Percentiles rank a stretch among this genome's conserved stretches.
These are phyloP conservation scores for Zootermopsis nevadensis DNA, from an alignment of 2,888 invertebrate species.

Conservation along the genomic window DNA sequence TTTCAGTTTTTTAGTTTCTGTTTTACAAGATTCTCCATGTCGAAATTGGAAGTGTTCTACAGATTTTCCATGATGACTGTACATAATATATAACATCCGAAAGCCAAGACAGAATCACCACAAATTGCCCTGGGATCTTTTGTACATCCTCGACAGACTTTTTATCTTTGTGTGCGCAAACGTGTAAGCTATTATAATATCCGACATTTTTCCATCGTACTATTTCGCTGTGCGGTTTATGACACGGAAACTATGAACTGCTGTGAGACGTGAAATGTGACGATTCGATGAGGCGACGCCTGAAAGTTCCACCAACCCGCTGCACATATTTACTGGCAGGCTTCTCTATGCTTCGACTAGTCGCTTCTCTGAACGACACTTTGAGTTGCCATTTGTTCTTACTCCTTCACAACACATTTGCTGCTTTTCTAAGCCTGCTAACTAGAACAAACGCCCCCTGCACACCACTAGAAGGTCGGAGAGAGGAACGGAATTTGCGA, in stretches of 20 bases:
- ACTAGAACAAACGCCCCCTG: too few species aligned
- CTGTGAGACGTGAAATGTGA: conserved; percentile 34
- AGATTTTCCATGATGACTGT: background rate
- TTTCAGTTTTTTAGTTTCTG: too few species aligned
- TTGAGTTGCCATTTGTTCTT: background rate
- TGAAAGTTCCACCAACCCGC: background rate
- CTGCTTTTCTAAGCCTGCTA: too few species aligned
- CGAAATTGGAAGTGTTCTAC: too few species aligned
- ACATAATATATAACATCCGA: background rate
- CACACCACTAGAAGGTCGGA: too few species aligned
- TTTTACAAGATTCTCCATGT: too few species aligned
- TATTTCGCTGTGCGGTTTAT: conserved; percentile 41
- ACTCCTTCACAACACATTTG: background rate
- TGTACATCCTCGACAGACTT: background rate
- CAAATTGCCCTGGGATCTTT: background rate
- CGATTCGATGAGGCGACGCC: conserved; percentile 3
- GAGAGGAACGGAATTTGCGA: too few species aligned
- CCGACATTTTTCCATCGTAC: background rate
- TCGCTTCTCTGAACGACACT: background rate
- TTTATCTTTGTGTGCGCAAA: background rate
- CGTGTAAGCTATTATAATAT: conserved; percentile 28
- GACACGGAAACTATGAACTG: conserved; percentile 45
- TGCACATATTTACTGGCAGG: background rate
- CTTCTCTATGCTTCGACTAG: background rate
- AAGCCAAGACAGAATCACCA: background rate